phyloP scores from a whole-genome alignment of 2,797 vertebrate species.

The Emydoidea blandingii region DNA sequence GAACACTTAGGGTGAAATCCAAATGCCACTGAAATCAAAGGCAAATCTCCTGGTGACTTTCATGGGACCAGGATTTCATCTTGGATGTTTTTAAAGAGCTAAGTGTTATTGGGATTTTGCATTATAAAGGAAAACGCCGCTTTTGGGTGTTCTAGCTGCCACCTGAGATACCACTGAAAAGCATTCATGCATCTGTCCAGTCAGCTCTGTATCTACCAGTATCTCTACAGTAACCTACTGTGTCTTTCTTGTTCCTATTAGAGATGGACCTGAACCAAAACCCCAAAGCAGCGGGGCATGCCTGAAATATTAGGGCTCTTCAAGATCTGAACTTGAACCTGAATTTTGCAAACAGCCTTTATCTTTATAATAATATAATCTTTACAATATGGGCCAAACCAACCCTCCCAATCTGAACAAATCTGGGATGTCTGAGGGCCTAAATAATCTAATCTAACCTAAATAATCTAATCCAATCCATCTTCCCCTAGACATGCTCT shows the following conservation, averaged over 20 bases:
- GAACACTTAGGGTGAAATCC: conserved; percentile 65
- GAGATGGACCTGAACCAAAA: conserved; percentile 36
- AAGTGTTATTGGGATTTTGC: conserved; percentile 49
- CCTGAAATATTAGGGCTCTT: conserved; percentile 2
- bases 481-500: background rate
- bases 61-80: conserved; percentile 28
- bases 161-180: background rate
- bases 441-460: conserved; percentile 15
- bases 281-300: conserved; percentile 10
- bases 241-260: background rate
- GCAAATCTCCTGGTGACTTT: conserved; percentile 39
- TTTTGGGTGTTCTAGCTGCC: conserved; percentile 34
- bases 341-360: conserved; percentile 52
- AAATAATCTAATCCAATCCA: rapidly evolving
- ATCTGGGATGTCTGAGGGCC: background rate
- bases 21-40: conserved; percentile 42
- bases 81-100: conserved; percentile 32
- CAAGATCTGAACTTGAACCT: conserved; percentile 13
- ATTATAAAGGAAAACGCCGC: conserved; percentile 38
- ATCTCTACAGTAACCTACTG: background rate
- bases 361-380: conserved; percentile 47
- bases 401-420: background rate
- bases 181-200: conserved; percentile 1
- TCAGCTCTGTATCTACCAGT: background rate
- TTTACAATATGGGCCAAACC: background rate